Evolutionary conservation across 2,888 invertebrate species (phyloP), one percentile per base, ranked within the genome.

Genomic region (Hemicrepidius hirtus): DNA sequence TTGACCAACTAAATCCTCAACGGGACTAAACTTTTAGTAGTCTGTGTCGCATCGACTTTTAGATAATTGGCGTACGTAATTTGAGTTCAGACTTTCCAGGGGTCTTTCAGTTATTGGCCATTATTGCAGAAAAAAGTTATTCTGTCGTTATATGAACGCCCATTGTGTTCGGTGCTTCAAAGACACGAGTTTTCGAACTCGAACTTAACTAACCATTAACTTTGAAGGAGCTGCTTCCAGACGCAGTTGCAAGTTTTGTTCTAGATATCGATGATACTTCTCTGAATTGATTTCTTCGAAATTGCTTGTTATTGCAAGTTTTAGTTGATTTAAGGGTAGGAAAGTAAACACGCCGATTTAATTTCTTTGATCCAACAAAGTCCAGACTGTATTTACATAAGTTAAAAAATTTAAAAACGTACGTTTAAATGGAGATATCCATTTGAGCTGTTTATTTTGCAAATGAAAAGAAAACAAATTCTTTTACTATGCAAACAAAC

Each of bases 391-490:
- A 16, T 59, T 67, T 59, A 20, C 46, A 18, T 35, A 35, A 18
- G 13, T 16, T 35, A 46, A 46, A 57, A 46, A 57, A 55, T 44
- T 57, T 57, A 57, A 16, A 44, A 53, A 18, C 60, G 40, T 13
- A 3, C 21, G 16, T 63, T 49, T 63, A 63, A 63, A 63, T 49
- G 20, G 21, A 63, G 46, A 49, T 63, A 63, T 63, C 63, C 63
- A 49, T 63, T 49, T 35, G 49, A n/a, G 53, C 16, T 68, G 62
- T 68, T 68, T 60, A 62, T 37, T 64, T 68, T 62, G 18, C 18
- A 72, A 72, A 72, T 72, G 62, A 72, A 68, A 73, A 68, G 65
- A 69, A 68, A 73, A 73, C 64, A 68, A 73, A 59, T 65, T 68
- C 44, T 65, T 37, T 44, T n/a, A n/a, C 62, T 59, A 40, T 37